Conservation (phyloP, 1,140 invertebrate genomes). For the Meloidogyne chitwoodi region DNA sequence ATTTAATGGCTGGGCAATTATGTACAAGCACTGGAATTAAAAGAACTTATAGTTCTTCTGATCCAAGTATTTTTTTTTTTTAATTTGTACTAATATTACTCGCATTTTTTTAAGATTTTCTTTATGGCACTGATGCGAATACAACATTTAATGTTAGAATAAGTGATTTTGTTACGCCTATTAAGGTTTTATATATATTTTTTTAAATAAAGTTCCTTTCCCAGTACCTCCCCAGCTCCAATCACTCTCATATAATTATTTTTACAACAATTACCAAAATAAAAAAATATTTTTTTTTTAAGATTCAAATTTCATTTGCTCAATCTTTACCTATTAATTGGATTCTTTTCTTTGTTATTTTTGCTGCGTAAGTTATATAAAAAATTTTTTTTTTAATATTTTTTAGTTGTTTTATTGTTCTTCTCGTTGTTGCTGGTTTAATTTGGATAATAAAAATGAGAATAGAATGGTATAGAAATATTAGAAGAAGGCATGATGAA, state of each 20-base stretch:
- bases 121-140: conserved; percentile 55
- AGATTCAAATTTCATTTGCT: conserved; percentile 58
- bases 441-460: conserved; percentile 58
- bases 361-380: conserved; percentile 53
- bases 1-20: conserved; percentile 23
- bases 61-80: conserved; percentile 15
- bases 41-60: conserved; percentile 48
- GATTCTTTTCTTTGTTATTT: conserved; percentile 60
- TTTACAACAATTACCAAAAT: no score
- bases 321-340: conserved; percentile 60
- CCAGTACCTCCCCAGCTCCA: no score
- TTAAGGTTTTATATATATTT: conserved; percentile 42
- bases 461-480: conserved; percentile 36
- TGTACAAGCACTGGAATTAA: conserved; percentile 50
- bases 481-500: conserved; percentile 37
- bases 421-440: conserved; percentile 56
- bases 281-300: not conserved
- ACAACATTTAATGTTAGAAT: conserved; percentile 59
- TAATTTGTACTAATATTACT: no score
- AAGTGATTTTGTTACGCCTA: conserved; percentile 54
- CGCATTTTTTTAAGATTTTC: conserved; percentile 32
- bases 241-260: no score
- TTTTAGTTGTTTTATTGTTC: conserved; percentile 60
- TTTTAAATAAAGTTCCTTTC: not conserved
- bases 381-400: not conserved